These are phyloP conservation scores for Heliconius erato DNA, from an alignment of 2,888 invertebrate genomes.

Conservation along the genomic window DNA sequence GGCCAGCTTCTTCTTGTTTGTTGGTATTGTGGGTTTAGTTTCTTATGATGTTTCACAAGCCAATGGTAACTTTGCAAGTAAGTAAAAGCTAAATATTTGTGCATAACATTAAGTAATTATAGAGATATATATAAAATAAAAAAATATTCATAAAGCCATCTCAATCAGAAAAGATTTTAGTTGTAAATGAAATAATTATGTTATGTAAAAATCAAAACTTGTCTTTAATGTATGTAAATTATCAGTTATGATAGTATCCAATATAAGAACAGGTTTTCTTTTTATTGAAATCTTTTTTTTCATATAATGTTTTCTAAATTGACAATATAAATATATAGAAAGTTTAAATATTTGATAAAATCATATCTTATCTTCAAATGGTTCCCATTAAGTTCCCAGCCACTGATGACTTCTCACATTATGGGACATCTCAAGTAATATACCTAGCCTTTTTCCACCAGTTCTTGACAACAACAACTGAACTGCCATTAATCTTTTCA, in stretches of 20 bases:
- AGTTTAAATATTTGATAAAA: too few relatives aligned
- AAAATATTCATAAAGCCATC: not conserved
- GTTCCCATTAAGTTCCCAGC: too few relatives aligned
- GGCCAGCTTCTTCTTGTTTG: constrained; percentile 87
- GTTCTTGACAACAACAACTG: too few relatives aligned
- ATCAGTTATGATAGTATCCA: not conserved
- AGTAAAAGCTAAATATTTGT: constrained; percentile 60
- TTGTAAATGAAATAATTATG: not conserved
- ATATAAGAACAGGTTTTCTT: constrained; percentile 1
- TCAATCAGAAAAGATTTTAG: not conserved
- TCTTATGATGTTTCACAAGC: constrained; percentile 88
- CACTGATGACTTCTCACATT: too few relatives aligned
- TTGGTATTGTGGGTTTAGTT: constrained; percentile 86
- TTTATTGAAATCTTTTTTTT: not conserved
- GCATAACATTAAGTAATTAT: not conserved
- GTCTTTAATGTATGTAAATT: not conserved
- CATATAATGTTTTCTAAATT: not conserved
- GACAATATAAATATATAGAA: too few relatives aligned
- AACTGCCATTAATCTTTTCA: too few relatives aligned
- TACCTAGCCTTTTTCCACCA: too few relatives aligned
- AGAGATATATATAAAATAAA: not conserved
- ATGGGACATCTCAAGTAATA: too few relatives aligned
- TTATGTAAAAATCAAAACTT: not conserved
- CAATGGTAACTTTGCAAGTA: constrained; percentile 89
- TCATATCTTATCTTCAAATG: too few relatives aligned